phyloP scores from a whole-genome alignment of 1,140 invertebrate species.

The Brachionus angularis region DNA sequence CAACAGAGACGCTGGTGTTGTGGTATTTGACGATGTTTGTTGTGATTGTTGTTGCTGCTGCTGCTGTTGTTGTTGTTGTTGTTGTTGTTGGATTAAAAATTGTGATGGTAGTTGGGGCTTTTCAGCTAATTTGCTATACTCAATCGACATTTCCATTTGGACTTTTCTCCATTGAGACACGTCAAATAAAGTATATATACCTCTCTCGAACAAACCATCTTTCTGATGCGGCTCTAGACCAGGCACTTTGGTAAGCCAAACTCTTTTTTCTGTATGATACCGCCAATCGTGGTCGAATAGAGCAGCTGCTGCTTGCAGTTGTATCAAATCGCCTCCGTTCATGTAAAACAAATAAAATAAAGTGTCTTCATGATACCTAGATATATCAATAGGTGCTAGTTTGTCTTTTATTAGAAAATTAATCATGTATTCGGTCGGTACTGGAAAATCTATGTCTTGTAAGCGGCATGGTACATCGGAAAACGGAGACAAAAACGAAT shows the following conservation, averaged over 20 bases:
- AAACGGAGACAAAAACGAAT: constrained; percentile 96
- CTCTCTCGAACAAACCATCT: constrained; percentile 87
- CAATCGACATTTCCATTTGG: constrained; percentile 90
- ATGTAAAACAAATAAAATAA: constrained; percentile 99
- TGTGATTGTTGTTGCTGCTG: constrained; percentile 9
- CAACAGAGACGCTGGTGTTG: not conserved
- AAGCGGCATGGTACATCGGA: constrained; percentile 91
- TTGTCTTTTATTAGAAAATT: constrained; percentile 65
- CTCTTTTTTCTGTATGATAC: constrained; percentile 96
- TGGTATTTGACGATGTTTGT: not conserved
- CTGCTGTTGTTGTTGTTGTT: constrained; percentile 21
- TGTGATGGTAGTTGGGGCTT: constrained; percentile 62
- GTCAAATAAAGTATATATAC: constrained; percentile 98
- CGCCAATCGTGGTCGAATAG: constrained; percentile 97
- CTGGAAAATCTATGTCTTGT: constrained; percentile 97
- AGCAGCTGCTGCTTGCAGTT: constrained; percentile 89
- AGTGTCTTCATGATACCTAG: constrained; percentile 95
- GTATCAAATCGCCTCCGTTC: constrained; percentile 92
- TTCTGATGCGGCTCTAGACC: constrained; percentile 86
- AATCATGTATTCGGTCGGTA: constrained; percentile 96
- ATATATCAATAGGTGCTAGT: constrained; percentile 86
- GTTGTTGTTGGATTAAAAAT: not conserved
- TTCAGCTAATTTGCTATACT: constrained; percentile 93
- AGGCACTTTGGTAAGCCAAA: constrained; percentile 96
- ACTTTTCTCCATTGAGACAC: constrained; percentile 86